A percentile compares a stretch with the other conserved stretches of the same genome.
Evolutionary conservation across 2,888 invertebrate species (phyloP).

Genomic region (Phortica magna): DNA sequence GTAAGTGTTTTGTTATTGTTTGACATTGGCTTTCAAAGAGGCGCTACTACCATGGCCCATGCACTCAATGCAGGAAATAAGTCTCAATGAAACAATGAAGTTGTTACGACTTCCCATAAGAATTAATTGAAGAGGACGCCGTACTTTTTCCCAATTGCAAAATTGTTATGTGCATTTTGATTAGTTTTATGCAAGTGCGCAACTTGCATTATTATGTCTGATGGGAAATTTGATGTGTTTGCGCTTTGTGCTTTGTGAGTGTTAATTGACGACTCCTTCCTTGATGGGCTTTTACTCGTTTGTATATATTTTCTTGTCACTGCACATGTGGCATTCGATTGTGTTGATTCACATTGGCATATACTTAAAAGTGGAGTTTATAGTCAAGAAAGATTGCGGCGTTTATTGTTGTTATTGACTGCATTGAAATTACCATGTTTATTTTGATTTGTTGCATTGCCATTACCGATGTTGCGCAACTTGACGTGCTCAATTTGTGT

Average conservation of each 20-base stretch:
- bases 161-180: slow-evolving; percentile 10
- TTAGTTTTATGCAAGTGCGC: slow-evolving; percentile 1
- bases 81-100: slow-evolving; percentile 41
- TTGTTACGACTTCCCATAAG: slow-evolving; percentile 35
- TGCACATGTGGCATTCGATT: neutral
- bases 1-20: neutral
- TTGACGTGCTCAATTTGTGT: slow-evolving; percentile 9
- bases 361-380: no score
- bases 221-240: neutral
- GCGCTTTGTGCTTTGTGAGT: no score
- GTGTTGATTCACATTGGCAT: neutral
- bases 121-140: neutral
- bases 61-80: neutral
- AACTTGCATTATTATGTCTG: neutral
- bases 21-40: neutral
- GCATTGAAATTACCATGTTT: no score
- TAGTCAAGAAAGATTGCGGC: no score
- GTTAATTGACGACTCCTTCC: no score
- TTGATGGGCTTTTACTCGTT: neutral
- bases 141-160: slow-evolving; percentile 29
- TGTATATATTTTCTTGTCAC: neutral
- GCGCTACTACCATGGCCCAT: neutral
- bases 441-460: no score
- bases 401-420: no score
- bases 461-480: neutral